phyloP scores from a whole-genome alignment of 2,113 vertebrate genomes.

The Scalopus aquaticus region DNA sequence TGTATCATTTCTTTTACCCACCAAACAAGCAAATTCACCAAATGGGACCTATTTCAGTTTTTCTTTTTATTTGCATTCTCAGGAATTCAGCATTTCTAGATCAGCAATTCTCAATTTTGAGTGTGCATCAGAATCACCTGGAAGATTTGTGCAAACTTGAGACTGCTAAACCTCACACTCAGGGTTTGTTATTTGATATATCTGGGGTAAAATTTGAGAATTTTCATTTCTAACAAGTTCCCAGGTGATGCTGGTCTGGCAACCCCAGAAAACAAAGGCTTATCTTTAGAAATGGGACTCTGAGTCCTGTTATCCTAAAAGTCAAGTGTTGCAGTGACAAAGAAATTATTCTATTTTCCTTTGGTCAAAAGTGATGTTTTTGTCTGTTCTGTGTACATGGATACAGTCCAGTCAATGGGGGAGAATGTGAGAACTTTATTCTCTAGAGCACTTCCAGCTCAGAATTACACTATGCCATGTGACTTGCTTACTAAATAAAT shows the following conservation, averaged over 20 bases:
- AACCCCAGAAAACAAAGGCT: background rate
- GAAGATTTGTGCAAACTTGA: background rate
- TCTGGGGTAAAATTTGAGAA: background rate
- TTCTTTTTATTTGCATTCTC: background rate
- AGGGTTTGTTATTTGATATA: background rate
- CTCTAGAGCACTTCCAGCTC: background rate
- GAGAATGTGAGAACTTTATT: background rate
- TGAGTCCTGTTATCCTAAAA: background rate
- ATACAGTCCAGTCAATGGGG: background rate
- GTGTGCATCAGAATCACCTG: background rate
- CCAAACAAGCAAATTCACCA: background rate
- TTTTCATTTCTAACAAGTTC: background rate
- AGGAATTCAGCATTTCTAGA: background rate
- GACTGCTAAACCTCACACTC: no score
- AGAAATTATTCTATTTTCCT: background rate
- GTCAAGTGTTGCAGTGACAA: background rate
- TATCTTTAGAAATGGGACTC: background rate
- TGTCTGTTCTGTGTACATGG: background rate
- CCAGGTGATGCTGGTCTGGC: no score
- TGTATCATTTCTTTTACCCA: background rate
- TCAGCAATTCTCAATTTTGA: background rate
- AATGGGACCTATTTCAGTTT: background rate
- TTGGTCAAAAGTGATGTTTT: background rate
- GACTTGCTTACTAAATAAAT: constrained; percentile 39
- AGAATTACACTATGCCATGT: background rate